phyloP scores from a whole-genome alignment of 2,113 vertebrate species.

The Spheniscus mendiculus region DNA sequence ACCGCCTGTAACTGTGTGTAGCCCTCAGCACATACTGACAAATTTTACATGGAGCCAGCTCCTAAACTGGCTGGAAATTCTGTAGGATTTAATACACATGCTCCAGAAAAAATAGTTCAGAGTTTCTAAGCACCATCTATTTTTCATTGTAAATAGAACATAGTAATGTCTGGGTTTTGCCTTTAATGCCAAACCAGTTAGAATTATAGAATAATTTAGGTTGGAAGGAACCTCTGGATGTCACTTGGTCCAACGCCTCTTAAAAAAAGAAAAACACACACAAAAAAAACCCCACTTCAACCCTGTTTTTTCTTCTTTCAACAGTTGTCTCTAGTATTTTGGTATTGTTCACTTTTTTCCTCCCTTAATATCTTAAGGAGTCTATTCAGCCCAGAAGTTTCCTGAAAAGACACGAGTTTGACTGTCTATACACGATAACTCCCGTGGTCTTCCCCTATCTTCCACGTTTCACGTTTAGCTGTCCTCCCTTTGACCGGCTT shows the following conservation, averaged over 20 bases:
- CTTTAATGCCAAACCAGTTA: background rate
- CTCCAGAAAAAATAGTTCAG: background rate
- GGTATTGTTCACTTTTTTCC: background rate
- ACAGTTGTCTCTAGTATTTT: background rate
- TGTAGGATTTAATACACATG: background rate
- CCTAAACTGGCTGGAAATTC: background rate
- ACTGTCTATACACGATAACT: background rate
- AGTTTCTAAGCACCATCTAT: background rate
- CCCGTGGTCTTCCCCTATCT: background rate
- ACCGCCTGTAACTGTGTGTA: background rate
- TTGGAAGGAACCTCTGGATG: background rate
- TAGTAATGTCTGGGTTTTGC: background rate
- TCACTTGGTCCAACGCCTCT: background rate
- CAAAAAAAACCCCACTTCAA: background rate
- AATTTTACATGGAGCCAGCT: background rate
- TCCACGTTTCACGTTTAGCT: background rate
- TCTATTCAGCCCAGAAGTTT: background rate
- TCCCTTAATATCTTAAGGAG: background rate
- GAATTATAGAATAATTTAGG: background rate
- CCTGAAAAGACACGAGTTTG: background rate
- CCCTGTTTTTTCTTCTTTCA: background rate
- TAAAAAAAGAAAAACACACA: background rate
- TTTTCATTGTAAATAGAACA: background rate
- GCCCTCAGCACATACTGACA: background rate
- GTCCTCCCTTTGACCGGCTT: background rate